Evolutionary conservation across 2,113 vertebrate genomes (phyloP).

Genomic region (Pelvicachromis taeniatus): DNA sequence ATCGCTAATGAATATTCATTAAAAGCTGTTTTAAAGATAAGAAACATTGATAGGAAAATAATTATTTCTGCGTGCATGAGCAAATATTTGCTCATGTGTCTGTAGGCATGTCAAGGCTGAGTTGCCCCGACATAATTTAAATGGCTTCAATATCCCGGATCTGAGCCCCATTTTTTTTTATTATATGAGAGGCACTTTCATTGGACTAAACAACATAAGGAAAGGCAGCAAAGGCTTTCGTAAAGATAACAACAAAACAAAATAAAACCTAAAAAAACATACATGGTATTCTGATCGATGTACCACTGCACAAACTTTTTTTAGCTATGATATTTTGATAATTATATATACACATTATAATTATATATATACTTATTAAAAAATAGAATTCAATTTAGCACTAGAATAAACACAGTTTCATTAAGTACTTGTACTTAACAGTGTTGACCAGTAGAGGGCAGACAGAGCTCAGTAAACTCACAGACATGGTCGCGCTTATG

Average conservation of each 20-base stretch:
- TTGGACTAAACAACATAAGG: not conserved
- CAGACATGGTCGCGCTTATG: too few relatives aligned
- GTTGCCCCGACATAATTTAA: not conserved
- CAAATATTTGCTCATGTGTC: not conserved
- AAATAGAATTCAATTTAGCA: not conserved
- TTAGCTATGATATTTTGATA: not conserved
- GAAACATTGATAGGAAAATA: not conserved
- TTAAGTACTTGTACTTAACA: not conserved
- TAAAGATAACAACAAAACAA: not conserved
- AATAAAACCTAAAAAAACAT: not conserved
- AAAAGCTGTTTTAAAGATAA: constrained; percentile 8
- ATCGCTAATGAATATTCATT: constrained; percentile 33
- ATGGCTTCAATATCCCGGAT: not conserved
- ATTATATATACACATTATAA: not conserved
- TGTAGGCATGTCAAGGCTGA: not conserved
- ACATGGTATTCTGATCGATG: not conserved
- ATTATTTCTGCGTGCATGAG: not conserved
- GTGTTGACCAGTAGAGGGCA: constrained; percentile 52
- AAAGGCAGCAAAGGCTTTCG: not conserved
- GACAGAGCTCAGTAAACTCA: constrained; percentile 7
- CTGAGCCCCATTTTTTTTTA: not conserved
- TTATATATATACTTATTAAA: not conserved
- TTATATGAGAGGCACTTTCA: not conserved
- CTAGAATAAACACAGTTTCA: not conserved
- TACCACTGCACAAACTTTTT: not conserved